Evolutionary conservation across 2,888 invertebrate species (phyloP).

Genomic region (Sphaerophoria taeniata): DNA sequence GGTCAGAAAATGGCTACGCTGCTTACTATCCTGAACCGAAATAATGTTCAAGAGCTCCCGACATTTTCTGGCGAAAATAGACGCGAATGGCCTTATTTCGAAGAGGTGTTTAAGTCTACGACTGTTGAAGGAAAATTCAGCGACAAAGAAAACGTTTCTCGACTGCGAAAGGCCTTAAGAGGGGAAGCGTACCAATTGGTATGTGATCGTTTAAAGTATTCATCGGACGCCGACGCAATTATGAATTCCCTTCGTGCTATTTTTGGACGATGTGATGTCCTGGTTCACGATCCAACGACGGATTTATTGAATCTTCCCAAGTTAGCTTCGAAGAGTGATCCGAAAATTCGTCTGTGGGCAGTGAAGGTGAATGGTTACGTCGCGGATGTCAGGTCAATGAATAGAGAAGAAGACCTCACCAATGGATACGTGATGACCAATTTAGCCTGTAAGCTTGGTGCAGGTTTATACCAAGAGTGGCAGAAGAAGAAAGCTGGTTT

Average conservation of each 20-base stretch:
- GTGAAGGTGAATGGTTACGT: conserved; percentile 34
- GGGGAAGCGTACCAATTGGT: conserved; percentile 31
- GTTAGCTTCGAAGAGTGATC: conserved; percentile 14
- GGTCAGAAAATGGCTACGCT: not conserved
- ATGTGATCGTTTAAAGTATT: conserved; percentile 18
- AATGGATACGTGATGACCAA: conserved; percentile 29
- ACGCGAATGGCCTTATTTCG: conserved; percentile 7
- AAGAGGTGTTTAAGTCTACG: not conserved
- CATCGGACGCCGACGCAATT: conserved; percentile 4
- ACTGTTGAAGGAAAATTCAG: not conserved
- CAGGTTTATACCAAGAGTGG: conserved; percentile 28
- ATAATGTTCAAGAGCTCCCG: conserved; percentile 8
- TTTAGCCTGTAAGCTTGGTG: conserved; percentile 11
- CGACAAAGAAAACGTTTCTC: conserved; percentile 23
- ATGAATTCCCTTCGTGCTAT: conserved; percentile 4
- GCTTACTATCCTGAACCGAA: not conserved
- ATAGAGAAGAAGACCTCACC: conserved; percentile 13
- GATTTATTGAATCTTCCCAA: conserved; percentile 1
- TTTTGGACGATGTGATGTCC: conserved; percentile 12
- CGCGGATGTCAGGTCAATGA: conserved; percentile 31
- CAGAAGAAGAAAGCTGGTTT: not conserved
- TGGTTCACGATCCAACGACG: conserved; percentile 10
- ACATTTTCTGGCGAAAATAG: conserved; percentile 7
- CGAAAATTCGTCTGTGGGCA: conserved; percentile 17
- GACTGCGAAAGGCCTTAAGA: conserved; percentile 2